Conservation (phyloP, 2,888 invertebrate species). For the Gymnosoma rotundatum region DNA sequence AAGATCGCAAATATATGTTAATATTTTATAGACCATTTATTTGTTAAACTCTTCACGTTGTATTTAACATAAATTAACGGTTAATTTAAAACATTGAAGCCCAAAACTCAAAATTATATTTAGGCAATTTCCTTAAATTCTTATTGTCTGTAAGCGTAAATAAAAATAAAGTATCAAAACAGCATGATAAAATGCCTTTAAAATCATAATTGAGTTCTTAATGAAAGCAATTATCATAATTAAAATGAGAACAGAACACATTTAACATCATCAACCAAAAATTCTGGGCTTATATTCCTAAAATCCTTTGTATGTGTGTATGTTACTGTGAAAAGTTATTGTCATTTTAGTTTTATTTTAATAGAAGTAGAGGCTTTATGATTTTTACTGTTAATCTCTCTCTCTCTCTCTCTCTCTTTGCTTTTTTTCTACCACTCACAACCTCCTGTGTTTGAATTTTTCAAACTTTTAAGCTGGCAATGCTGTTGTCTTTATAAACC, state of each 20-base stretch:
- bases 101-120: slow-evolving; percentile 17
- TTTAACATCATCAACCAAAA: slow-evolving; percentile 35
- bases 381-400: neutral
- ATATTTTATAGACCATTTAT: slow-evolving; percentile 10
- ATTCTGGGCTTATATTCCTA: slow-evolving; percentile 6
- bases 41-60: slow-evolving; percentile 35
- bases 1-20: slow-evolving; percentile 36
- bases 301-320: neutral
- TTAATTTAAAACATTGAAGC: slow-evolving; percentile 56
- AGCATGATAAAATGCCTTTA: neutral
- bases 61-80: slow-evolving; percentile 59
- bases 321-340: neutral
- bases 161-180: slow-evolving; percentile 10
- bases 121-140: slow-evolving; percentile 21
- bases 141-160: slow-evolving; percentile 22
- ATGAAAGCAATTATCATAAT: slow-evolving; percentile 63
- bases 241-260: slow-evolving; percentile 17
- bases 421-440: neutral
- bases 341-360: slow-evolving; percentile 28
- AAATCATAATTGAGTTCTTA: slow-evolving; percentile 59
- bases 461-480: slow-evolving; percentile 52
- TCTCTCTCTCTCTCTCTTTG: neutral
- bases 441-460: slow-evolving; percentile 9
- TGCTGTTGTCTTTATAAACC: slow-evolving; percentile 34
- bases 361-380: neutral